A percentile compares a stretch with the other conserved stretches of the same genome.
phyloP scores from a whole-genome alignment of 2,888 invertebrate genomes.

The Leptarthrus brevirostris region DNA sequence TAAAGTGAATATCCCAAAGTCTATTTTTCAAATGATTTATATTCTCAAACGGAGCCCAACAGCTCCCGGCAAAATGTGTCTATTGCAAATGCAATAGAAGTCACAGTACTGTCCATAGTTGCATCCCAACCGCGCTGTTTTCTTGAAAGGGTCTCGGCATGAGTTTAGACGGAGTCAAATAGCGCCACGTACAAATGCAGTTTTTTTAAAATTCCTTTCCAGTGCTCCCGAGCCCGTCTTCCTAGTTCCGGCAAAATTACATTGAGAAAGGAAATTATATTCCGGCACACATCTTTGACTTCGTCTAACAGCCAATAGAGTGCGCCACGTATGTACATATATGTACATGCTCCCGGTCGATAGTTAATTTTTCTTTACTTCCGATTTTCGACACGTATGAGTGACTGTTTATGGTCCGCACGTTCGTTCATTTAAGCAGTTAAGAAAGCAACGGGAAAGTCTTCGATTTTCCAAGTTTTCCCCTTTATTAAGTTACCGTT shows the following conservation, averaged over 20 bases:
- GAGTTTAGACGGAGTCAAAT: neutral
- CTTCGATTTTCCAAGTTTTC: neutral
- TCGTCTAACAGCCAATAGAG: neutral
- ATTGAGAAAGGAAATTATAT: slow-evolving; percentile 24
- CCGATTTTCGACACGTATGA: slow-evolving; percentile 32
- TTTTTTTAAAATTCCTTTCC: slow-evolving; percentile 18
- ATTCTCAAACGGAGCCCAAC: neutral
- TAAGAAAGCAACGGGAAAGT: neutral
- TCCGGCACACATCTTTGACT: neutral
- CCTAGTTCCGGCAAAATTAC: neutral
- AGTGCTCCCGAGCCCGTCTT: neutral
- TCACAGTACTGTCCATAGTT: neutral
- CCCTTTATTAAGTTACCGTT: slow-evolving; percentile 23
- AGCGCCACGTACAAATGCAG: slow-evolving; percentile 29
- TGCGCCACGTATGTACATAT: neutral
- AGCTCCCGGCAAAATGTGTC: slow-evolving; percentile 4
- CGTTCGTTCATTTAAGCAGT: slow-evolving; percentile 2
- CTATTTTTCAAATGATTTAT: slow-evolving; percentile 44
- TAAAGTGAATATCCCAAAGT: slow-evolving; percentile 41
- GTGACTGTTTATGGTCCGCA: neutral
- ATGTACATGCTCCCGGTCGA: neutral
- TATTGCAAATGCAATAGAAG: slow-evolving; percentile 25
- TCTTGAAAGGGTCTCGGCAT: neutral
- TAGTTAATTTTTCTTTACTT: slow-evolving; percentile 34
- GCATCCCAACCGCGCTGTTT: neutral